phyloP scores from a whole-genome alignment of 2,797 vertebrate genomes.

The Pangasius mekongensis region DNA sequence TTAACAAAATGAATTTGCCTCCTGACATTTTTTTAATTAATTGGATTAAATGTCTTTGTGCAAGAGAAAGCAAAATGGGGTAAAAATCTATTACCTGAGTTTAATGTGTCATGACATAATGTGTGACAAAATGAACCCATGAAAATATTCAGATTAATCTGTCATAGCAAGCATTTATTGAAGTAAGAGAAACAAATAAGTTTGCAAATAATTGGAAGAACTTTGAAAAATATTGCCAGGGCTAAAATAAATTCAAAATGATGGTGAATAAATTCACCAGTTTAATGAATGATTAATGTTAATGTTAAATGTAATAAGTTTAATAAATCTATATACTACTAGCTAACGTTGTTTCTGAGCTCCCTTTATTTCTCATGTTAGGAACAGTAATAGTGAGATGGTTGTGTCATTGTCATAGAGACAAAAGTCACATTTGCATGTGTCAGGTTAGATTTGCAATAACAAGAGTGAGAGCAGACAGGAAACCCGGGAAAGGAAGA shows the following conservation, averaged over 20 bases:
- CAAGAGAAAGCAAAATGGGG: background rate
- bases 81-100: background rate
- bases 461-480: constrained; percentile 42
- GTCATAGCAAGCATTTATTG: background rate
- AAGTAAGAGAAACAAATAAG: background rate
- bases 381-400: background rate
- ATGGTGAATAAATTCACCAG: background rate
- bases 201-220: background rate
- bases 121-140: constrained; percentile 12
- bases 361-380: background rate
- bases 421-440: constrained; percentile 48
- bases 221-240: background rate
- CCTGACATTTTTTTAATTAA: constrained; percentile 27
- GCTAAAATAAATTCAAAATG: background rate
- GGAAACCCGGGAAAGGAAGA: constrained; percentile 20
- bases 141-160: background rate
- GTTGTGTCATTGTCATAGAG: constrained; percentile 31
- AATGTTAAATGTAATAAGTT: background rate
- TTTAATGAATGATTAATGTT: background rate
- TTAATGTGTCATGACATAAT: constrained; percentile 25
- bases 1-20: constrained; percentile 24
- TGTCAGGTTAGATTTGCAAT: constrained; percentile 49
- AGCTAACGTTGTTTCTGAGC: background rate
- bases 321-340: background rate
- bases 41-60: constrained; percentile 19